A percentile compares a stretch with the other conserved stretches of the same genome.
Conservation (phyloP, 2,797 vertebrate species). For the Sphaeramia orbicularis region DNA sequence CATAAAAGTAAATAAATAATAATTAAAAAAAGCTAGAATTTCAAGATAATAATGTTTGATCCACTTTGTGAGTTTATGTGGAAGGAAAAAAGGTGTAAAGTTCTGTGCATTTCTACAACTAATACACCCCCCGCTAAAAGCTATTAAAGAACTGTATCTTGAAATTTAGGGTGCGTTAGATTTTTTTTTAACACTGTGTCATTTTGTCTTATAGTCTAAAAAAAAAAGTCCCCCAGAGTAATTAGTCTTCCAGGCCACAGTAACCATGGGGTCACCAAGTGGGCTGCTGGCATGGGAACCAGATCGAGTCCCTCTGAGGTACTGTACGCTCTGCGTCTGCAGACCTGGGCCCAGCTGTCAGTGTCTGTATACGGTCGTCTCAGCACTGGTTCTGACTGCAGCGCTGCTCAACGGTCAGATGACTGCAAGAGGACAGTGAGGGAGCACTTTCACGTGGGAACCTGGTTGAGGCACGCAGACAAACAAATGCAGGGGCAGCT, state of each 20-base stretch:
- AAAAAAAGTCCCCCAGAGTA: no score
- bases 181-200: no score
- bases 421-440: constrained; percentile 59
- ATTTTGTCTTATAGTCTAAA: no score
- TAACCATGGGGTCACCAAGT: constrained; percentile 61
- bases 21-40: no score
- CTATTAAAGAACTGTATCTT: no score
- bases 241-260: constrained; percentile 35
- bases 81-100: no score
- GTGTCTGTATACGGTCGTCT: constrained; percentile 45
- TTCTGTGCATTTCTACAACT: no score
- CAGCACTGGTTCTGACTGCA: constrained; percentile 65
- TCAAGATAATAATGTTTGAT: no score
- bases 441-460: constrained; percentile 87
- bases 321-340: constrained; percentile 31
- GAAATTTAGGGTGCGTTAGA: no score
- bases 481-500: constrained; percentile 81
- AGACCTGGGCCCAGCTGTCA: constrained; percentile 72
- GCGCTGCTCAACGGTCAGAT: constrained; percentile 76
- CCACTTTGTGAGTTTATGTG: no score
- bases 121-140: no score
- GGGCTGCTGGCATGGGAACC: constrained; percentile 53
- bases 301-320: constrained; percentile 31
- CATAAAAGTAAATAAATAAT: no score
- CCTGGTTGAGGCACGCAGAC: constrained; percentile 72